Evolutionary conservation across 2,113 vertebrate genomes (phyloP).

Genomic region (Acrocephalus kingi): DNA sequence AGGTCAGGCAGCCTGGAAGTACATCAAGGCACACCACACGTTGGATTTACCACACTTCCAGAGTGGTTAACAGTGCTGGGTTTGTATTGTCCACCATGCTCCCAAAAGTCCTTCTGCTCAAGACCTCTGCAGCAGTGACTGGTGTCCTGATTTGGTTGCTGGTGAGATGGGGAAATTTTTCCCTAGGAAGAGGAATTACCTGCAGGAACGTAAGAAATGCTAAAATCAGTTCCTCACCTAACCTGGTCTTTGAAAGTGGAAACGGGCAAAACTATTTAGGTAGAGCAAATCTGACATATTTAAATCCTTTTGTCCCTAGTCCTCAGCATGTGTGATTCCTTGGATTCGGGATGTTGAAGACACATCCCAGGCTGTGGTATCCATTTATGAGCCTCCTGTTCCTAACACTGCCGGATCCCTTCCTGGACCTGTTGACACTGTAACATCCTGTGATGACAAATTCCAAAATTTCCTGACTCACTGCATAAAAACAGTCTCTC

Average conservation of each 20-base stretch:
- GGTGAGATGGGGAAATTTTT: rapidly evolving
- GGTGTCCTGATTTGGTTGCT: not conserved
- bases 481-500: not conserved
- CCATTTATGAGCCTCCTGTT: not conserved
- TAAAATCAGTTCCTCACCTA: not conserved
- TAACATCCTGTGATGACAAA: not conserved
- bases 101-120: not conserved
- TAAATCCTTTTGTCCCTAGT: not conserved
- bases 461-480: not conserved
- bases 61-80: not conserved
- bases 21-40: rapidly evolving
- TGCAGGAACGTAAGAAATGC: not conserved
- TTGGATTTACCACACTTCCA: not conserved
- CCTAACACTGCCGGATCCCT: not conserved
- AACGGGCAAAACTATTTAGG: not conserved
- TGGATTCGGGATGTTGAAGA: not conserved
- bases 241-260: not conserved
- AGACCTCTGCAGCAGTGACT: not conserved
- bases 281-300: rapidly evolving
- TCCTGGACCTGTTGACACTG: not conserved
- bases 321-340: not conserved
- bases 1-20: not conserved
- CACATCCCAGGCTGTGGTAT: not conserved
- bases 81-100: not conserved
- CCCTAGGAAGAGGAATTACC: not conserved